Percentiles rank a stretch among this genome's conserved stretches.
These are phyloP conservation scores for Nycticebus coucang DNA, from an alignment of 2,113 vertebrate genomes.

Conservation along the genomic window DNA sequence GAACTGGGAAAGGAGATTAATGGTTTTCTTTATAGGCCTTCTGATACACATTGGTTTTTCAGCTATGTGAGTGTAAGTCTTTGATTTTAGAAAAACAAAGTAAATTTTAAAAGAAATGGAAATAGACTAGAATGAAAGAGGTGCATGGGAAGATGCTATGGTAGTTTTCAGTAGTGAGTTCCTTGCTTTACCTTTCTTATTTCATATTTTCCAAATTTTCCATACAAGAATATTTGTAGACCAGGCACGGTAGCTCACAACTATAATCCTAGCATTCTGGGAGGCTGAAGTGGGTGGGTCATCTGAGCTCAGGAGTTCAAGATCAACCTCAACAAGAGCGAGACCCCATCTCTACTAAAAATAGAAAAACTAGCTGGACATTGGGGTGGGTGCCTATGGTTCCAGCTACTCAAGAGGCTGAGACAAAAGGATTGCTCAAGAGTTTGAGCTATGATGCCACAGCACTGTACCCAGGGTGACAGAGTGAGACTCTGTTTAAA, in stretches of 20 bases:
- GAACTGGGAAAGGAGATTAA: background rate
- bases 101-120: background rate
- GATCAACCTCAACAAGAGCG: too few species aligned
- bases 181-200: background rate
- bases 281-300: too few species aligned
- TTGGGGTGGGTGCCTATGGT: too few species aligned
- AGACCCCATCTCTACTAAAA: background rate
- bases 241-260: too few species aligned
- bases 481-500: too few species aligned
- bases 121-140: background rate
- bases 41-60: background rate
- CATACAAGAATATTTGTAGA: background rate
- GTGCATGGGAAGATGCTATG: background rate
- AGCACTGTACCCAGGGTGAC: too few species aligned
- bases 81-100: background rate
- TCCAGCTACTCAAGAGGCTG: too few species aligned
- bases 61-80: background rate
- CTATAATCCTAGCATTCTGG: too few species aligned
- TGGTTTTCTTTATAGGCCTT: background rate
- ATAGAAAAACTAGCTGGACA: too few species aligned
- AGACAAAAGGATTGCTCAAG: too few species aligned
- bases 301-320: too few species aligned
- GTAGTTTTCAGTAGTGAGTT: background rate
- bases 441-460: too few species aligned
- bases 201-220: background rate